Percentiles rank a stretch among this genome's conserved stretches.
phyloP scores from a whole-genome alignment of 2,113 vertebrate species.

The Labeo rohita region DNA sequence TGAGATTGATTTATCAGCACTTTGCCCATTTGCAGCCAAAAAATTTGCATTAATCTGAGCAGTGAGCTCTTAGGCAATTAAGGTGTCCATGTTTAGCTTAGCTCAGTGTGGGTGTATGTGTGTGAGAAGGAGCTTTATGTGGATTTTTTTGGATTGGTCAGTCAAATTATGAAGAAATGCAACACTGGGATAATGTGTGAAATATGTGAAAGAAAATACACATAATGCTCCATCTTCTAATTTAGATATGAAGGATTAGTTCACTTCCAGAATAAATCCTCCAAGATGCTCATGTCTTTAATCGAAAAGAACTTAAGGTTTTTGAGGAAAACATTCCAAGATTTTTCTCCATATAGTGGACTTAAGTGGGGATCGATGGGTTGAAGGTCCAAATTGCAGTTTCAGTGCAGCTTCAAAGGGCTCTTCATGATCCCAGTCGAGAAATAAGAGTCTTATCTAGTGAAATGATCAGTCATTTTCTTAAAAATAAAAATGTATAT shows the following conservation, averaged over 20 bases:
- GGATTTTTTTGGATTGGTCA: neutral
- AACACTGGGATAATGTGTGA: neutral
- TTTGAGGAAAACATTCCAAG: too few relatives aligned
- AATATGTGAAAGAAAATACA: neutral
- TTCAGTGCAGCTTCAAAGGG: too few relatives aligned
- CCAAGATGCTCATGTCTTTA: too few relatives aligned
- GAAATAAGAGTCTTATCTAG: too few relatives aligned
- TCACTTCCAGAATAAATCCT: too few relatives aligned
- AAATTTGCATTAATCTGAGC: slow-evolving; percentile 3
- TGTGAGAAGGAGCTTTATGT: neutral
- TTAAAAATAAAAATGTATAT: too few relatives aligned
- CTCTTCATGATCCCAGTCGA: too few relatives aligned
- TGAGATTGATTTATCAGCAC: neutral
- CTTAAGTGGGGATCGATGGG: too few relatives aligned
- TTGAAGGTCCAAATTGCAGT: too few relatives aligned
- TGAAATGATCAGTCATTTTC: too few relatives aligned
- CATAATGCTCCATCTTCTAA: neutral
- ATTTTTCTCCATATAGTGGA: too few relatives aligned
- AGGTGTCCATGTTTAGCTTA: neutral
- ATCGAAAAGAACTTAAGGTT: too few relatives aligned
- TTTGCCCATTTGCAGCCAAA: neutral
- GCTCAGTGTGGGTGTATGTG: neutral
- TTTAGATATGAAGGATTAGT: neutral
- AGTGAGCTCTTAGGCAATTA: neutral
- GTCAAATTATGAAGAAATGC: neutral